Conservation (phyloP, 1,140 invertebrate species). For the Luehdorfia chinensis region DNA sequence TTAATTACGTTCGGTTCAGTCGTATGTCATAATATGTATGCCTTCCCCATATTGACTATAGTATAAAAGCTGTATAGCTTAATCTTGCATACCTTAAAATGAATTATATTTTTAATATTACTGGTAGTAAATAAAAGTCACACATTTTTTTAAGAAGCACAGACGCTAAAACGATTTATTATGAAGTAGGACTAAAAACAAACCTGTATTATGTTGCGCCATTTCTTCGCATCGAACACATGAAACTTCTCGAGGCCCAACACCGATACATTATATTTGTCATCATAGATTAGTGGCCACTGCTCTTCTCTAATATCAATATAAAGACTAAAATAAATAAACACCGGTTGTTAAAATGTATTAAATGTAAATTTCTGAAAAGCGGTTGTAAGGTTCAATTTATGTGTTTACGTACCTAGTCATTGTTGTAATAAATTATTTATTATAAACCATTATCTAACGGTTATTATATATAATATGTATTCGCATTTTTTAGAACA, state of each 20-base stretch:
- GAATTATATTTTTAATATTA: too few relatives aligned
- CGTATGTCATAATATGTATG: too few relatives aligned
- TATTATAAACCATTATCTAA: conserved; percentile 1
- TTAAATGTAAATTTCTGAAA: neutral
- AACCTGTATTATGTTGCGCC: conserved; percentile 86
- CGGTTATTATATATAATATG: too few relatives aligned
- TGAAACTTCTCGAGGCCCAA: conserved; percentile 89
- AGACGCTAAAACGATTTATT: too few relatives aligned
- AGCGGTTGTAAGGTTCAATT: neutral
- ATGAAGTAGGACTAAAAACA: too few relatives aligned
- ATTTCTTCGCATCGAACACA: conserved; percentile 93
- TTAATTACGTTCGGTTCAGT: too few relatives aligned
- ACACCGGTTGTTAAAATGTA: conserved; percentile 4
- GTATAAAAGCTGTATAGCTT: too few relatives aligned
- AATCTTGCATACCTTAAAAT: too few relatives aligned
- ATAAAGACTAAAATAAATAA: conserved; percentile 49
- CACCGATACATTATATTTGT: conserved; percentile 90
- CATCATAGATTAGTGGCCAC: conserved; percentile 86
- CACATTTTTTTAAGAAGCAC: too few relatives aligned
- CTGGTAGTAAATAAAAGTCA: too few relatives aligned
- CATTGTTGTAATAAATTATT: conserved; percentile 22
- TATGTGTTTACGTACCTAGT: conserved; percentile 22
- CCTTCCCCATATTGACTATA: too few relatives aligned
- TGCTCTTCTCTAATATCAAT: conserved; percentile 68
- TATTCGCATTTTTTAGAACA: too few relatives aligned